These are phyloP conservation scores for Megaleporinus macrocephalus DNA, from an alignment of 2,113 vertebrate species.

Conservation along the genomic window DNA sequence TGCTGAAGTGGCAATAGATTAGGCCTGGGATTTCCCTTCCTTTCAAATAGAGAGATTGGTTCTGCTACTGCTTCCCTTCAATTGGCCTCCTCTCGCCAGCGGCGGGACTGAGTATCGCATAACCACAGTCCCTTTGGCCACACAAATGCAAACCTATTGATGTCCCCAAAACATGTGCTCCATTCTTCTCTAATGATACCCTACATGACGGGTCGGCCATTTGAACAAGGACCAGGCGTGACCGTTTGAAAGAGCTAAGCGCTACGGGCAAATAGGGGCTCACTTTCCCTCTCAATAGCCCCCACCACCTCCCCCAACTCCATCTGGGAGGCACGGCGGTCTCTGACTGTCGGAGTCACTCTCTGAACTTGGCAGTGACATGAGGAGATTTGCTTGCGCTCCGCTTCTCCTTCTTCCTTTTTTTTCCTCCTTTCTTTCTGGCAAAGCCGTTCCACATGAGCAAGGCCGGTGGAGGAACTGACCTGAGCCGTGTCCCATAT, in stretches of 20 bases:
- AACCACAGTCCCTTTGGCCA: background rate
- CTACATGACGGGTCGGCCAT: background rate
- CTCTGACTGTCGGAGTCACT: slow-evolving; percentile 53
- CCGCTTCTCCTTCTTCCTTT: slow-evolving; percentile 41
- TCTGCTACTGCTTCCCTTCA: slow-evolving; percentile 14
- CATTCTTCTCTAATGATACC: slow-evolving; percentile 33
- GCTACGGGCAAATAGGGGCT: background rate
- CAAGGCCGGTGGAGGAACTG: slow-evolving; percentile 55
- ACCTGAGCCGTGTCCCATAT: slow-evolving; percentile 62
- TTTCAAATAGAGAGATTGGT: slow-evolving; percentile 28
- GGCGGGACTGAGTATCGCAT: slow-evolving; percentile 1
- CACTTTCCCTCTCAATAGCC: slow-evolving; percentile 7
- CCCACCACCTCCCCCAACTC: background rate
- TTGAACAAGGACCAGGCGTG: slow-evolving; percentile 19
- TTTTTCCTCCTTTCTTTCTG: background rate
- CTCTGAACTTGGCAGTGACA: slow-evolving; percentile 50
- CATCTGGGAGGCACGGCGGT: background rate
- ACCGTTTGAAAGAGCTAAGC: slow-evolving; percentile 13
- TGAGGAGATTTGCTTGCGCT: slow-evolving; percentile 68
- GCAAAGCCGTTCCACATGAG: slow-evolving; percentile 66
- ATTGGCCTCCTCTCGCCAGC: slow-evolving; percentile 18
- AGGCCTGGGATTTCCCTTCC: slow-evolving; percentile 29
- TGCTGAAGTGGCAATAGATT: slow-evolving; percentile 43
- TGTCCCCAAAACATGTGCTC: background rate
- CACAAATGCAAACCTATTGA: background rate